Percentiles rank a stretch among this genome's conserved stretches.
Conservation (phyloP, 2,113 vertebrate genomes). For the Condylura cristata region DNA sequence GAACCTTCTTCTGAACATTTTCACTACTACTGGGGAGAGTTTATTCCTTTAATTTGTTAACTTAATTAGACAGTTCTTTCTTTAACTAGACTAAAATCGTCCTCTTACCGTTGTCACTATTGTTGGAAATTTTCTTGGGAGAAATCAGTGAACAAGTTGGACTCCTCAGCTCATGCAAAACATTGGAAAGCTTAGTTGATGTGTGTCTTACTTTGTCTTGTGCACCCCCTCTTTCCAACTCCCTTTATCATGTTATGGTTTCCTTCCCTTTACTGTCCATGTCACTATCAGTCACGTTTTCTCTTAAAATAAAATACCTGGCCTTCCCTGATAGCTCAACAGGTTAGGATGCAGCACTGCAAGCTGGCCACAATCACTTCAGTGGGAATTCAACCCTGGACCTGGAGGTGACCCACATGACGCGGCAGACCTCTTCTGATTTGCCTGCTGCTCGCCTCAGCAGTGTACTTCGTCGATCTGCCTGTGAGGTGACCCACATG, state of each 20-base stretch:
- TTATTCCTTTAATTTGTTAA: not conserved
- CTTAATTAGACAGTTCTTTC: not conserved
- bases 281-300: not conserved
- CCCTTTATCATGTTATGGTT: not conserved
- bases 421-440: too few species aligned
- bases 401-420: too few species aligned
- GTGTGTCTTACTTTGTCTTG: not conserved
- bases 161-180: not conserved
- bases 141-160: not conserved
- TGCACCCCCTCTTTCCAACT: not conserved
- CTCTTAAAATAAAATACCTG: not conserved
- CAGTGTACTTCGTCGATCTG: too few species aligned
- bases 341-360: too few species aligned
- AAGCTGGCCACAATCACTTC: too few species aligned
- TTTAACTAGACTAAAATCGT: not conserved
- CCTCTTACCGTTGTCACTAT: not conserved
- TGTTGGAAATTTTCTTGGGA: not conserved
- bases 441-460: too few species aligned
- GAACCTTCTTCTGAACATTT: not conserved
- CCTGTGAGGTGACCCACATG: too few species aligned
- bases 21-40: not conserved
- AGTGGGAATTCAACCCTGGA: too few species aligned
- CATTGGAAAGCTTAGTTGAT: not conserved
- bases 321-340: too few species aligned
- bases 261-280: not conserved